These are phyloP conservation scores for Helostoma temminkii DNA, from an alignment of 2,797 vertebrate genomes.

Conservation along the genomic window DNA sequence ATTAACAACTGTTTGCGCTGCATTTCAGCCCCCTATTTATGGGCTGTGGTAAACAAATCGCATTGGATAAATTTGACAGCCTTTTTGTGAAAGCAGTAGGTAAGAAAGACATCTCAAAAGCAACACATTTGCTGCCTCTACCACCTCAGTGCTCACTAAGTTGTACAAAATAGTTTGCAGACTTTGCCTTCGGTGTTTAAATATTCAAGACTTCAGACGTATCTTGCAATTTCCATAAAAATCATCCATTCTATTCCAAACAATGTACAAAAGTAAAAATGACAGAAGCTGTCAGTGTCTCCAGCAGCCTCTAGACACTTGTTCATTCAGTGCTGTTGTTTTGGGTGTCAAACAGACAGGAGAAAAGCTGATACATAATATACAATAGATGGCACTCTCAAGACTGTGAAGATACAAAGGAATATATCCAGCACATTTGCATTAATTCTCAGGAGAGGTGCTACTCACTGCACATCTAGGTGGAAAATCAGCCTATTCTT, in stretches of 20 bases:
- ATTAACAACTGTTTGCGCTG: constrained; percentile 46
- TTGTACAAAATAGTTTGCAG: constrained; percentile 42
- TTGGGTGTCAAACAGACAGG: constrained; percentile 62
- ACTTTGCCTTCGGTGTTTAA: constrained; percentile 36
- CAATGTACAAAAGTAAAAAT: constrained; percentile 55
- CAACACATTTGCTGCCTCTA: constrained; percentile 28
- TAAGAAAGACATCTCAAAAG: constrained; percentile 30
- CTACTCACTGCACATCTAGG: constrained; percentile 58
- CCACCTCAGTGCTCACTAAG: constrained; percentile 12
- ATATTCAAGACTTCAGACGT: constrained; percentile 49
- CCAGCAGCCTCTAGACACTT: constrained; percentile 48
- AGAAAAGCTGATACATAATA: constrained; percentile 58
- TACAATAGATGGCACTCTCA: constrained; percentile 66
- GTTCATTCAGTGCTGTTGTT: constrained; percentile 63
- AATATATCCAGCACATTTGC: constrained; percentile 74
- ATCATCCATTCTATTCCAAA: constrained; percentile 48
- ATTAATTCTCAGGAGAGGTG: constrained; percentile 72
- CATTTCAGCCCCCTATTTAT: constrained; percentile 71
- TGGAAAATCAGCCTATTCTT: constrained; percentile 66
- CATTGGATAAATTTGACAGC: not conserved
- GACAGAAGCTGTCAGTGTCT: constrained; percentile 54
- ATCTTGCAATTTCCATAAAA: constrained; percentile 45
- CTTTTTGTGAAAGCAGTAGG: constrained; percentile 18
- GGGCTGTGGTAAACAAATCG: constrained; percentile 53
- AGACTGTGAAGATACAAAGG: constrained; percentile 67